Evolutionary conservation across 2,113 vertebrate species (phyloP), one percentile per base, ranked within the genome.

Genomic region (Brachionichthys hirsutus): DNA sequence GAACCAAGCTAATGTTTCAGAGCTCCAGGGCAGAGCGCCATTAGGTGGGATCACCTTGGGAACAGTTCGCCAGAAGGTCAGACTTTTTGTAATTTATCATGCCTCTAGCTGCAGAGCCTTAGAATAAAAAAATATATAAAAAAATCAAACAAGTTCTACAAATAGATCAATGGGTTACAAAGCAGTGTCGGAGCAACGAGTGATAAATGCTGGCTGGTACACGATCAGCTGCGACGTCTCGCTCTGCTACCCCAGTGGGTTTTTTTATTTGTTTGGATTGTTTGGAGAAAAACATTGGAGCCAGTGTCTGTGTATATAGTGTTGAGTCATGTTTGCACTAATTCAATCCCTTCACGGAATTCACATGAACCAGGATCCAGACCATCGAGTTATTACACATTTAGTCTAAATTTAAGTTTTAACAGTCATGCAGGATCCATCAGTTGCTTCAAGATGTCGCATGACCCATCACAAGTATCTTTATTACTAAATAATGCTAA

Each of bases 11-110:
- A 51, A 67, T 62, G 53, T 73, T 68, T 46, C 44, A 48, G 38
- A 52, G 48, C 60, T 53, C 54, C 49, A 48, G 46, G 62, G 75
- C 62, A 71, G 77, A 66, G 52, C 58, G 10, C 46, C 36, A 59
- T 58, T 51, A 17, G 54, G 41, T 13, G 61, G 61, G 42, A 56
- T 48, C 2, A 12, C 45, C 43, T 35, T 34, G 0, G 19, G 43
- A 45, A 50, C 16, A 57, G 60, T 70, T 73, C 1, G 16, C 41
- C 14, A 2, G 54, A 61, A 71, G 74, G 66, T 74, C 78, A 77
- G 54, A 9, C 0, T 14, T 24, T 52, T 63, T 46, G 48, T 38
- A 19, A 14, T 60, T 51, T 57, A 4, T 12, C 42, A 41, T 44
- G 8, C 17, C 24, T 60, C 22, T 65, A 13, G 44, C 38, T 46